phyloP scores from a whole-genome alignment of 1,140 invertebrate species.

The Drosophila ananassae region DNA sequence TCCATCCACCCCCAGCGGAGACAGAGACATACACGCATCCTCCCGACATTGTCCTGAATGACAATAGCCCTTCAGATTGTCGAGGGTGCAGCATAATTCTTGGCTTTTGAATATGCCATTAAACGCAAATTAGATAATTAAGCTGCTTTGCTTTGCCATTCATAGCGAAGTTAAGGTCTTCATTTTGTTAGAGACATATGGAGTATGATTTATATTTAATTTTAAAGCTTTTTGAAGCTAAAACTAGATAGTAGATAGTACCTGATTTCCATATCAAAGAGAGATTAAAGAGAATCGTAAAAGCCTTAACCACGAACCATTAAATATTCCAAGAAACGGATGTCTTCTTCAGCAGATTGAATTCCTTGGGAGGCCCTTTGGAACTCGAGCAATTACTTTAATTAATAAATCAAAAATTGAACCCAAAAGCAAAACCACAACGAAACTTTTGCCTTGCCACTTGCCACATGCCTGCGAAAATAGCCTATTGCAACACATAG shows the following conservation, averaged over 20 bases:
- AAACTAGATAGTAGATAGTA: not conserved
- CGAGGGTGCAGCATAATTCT: conserved; percentile 14
- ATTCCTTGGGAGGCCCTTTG: not conserved
- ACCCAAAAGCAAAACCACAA: conserved; percentile 29
- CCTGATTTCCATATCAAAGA: not conserved
- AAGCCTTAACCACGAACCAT: not conserved
- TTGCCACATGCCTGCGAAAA: conserved; percentile 1
- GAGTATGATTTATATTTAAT: not conserved
- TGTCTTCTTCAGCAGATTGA: not conserved
- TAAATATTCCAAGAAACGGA: not conserved
- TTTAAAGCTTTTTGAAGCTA: not conserved
- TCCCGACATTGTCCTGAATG: not conserved
- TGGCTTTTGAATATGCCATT: conserved; percentile 18
- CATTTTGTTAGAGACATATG: not conserved
- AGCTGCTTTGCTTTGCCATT: conserved; percentile 5
- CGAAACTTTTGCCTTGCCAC: conserved; percentile 33
- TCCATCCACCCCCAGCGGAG: not conserved
- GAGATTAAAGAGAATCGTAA: not conserved
- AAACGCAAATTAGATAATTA: conserved; percentile 16
- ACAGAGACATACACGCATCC: conserved; percentile 14
- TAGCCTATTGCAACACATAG: conserved; percentile 6
- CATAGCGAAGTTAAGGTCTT: not conserved
- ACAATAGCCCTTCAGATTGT: conserved; percentile 29
- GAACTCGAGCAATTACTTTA: conserved; percentile 33
- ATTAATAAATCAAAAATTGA: conserved; percentile 60